Conservation (phyloP, 2,888 invertebrate species). For the Orthonevra nobilis region DNA sequence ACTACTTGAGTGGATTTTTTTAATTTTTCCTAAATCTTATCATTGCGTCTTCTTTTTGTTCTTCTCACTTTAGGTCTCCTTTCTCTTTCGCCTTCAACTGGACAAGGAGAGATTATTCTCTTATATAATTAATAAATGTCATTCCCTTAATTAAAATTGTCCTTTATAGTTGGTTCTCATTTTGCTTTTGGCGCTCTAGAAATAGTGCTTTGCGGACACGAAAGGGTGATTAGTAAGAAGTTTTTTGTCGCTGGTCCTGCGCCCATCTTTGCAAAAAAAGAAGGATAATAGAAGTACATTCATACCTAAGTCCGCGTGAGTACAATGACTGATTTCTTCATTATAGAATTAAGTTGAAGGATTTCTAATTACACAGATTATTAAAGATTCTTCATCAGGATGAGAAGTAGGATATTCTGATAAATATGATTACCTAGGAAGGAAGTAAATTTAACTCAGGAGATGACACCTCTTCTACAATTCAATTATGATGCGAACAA, state of each 20-base stretch:
- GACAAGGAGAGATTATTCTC: conserved; percentile 59
- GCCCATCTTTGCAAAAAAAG: no score
- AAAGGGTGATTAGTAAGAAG: conserved; percentile 61
- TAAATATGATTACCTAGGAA: conserved; percentile 1
- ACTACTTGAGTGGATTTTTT: conserved; percentile 54
- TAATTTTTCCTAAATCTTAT: conserved; percentile 53
- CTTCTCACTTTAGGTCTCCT: conserved; percentile 1
- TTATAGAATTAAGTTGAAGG: conserved; percentile 53
- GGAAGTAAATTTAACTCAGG: no score
- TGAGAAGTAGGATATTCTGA: no score
- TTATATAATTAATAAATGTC: conserved; percentile 70
- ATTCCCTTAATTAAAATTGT: conserved; percentile 70
- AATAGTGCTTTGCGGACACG: conserved; percentile 47
- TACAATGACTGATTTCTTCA: conserved; percentile 64
- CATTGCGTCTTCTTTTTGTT: conserved; percentile 17
- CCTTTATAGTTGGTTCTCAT: conserved; percentile 55
- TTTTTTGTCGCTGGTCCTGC: conserved; percentile 42
- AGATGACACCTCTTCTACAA: no score
- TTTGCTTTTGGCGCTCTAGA: conserved; percentile 46
- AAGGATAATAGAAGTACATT: conserved; percentile 3
- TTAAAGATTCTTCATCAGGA: conserved; percentile 10
- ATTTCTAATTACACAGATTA: conserved; percentile 63
- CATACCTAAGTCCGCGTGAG: conserved; percentile 16
- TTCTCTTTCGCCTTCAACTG: conserved; percentile 23
- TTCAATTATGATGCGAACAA: no score